Evolutionary conservation across 2,888 invertebrate species (phyloP).

Genomic region (Oscheius myriophilus): DNA sequence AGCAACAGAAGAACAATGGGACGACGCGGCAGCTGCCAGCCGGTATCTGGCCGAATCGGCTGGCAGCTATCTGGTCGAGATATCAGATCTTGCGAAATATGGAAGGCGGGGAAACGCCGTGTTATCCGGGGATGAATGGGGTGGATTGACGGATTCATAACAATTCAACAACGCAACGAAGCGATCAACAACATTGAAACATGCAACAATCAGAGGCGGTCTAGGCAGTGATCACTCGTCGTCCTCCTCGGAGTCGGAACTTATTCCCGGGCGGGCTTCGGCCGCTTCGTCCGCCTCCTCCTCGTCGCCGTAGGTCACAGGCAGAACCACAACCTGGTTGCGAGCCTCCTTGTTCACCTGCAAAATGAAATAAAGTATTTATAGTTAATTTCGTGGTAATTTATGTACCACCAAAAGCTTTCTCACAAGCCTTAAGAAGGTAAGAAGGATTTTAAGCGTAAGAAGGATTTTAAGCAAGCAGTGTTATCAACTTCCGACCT

Average conservation of each 20-base stretch:
- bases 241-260: neutral
- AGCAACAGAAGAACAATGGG: too few species aligned
- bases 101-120: neutral
- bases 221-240: neutral
- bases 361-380: conserved; percentile 15
- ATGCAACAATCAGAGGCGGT: conserved; percentile 7
- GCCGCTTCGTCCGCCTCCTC: conserved; percentile 20
- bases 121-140: conserved; percentile 2
- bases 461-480: too few species aligned
- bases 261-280: neutral
- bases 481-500: too few species aligned
- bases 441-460: too few species aligned
- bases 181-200: neutral
- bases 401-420: too few species aligned
- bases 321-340: conserved; percentile 51
- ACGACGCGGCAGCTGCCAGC: too few species aligned
- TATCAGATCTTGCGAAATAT: conserved; percentile 16
- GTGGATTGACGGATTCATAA: conserved; percentile 24
- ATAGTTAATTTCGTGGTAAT: too few species aligned
- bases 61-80: conserved; percentile 3
- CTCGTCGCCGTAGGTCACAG: conserved; percentile 33
- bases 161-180: conserved; percentile 8
- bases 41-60: neutral
- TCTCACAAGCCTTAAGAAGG: too few species aligned
- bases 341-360: conserved; percentile 55